phyloP scores from a whole-genome alignment of 2,888 invertebrate genomes.

The Agrilus biguttatus region DNA sequence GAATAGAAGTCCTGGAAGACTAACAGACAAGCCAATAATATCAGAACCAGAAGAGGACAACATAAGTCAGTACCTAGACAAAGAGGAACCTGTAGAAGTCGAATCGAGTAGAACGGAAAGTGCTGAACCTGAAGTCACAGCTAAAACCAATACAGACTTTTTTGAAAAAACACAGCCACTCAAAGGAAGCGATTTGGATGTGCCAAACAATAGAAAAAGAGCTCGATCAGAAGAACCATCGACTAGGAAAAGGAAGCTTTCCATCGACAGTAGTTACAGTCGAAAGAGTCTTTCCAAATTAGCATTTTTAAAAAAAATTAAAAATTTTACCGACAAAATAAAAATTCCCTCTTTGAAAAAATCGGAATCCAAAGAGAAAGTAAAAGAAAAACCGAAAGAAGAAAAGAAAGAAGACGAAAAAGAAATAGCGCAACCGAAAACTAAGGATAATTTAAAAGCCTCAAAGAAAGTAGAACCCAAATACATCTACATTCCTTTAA shows the following conservation, averaged over 20 bases:
- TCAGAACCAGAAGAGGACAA: conserved; percentile 26
- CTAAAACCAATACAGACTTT: background rate
- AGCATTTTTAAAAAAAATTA: conserved; percentile 18
- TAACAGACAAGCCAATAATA: conserved; percentile 5
- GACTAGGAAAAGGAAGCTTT: conserved; percentile 15
- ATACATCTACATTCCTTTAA: background rate
- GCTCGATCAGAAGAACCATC: conserved; percentile 16
- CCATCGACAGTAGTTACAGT: conserved; percentile 17
- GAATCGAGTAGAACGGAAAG: conserved; percentile 1
- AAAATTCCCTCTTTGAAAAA: conserved; percentile 17
- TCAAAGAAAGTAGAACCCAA: background rate
- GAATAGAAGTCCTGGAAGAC: conserved; percentile 5
- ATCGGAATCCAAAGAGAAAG: conserved; percentile 9
- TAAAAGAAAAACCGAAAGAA: conserved; percentile 12
- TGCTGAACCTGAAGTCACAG: conserved; percentile 1
- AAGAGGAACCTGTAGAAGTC: conserved; percentile 16
- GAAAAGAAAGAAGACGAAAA: conserved; percentile 11
- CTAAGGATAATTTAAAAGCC: background rate
- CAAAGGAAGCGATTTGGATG: too few relatives aligned
- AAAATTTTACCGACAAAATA: conserved; percentile 23
- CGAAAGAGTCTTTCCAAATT: conserved; percentile 15
- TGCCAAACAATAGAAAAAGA: conserved; percentile 2
- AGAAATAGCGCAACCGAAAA: background rate
- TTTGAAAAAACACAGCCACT: too few relatives aligned
- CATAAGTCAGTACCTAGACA: conserved; percentile 30